Evolutionary conservation across 2,797 vertebrate genomes (phyloP).

Genomic region (Crotalus adamanteus): DNA sequence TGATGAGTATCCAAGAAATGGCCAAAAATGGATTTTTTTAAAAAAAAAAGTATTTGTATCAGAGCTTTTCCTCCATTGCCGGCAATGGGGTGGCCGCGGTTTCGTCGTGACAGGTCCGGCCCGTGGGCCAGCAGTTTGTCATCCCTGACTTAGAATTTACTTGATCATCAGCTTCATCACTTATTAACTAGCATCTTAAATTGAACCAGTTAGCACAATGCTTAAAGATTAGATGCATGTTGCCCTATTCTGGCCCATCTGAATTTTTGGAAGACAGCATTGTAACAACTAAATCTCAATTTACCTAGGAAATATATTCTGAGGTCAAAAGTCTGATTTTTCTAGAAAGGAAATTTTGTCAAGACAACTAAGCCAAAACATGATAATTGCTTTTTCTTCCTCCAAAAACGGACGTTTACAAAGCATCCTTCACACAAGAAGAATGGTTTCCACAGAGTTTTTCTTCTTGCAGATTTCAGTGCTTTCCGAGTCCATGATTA

Average conservation of each 20-base stretch:
- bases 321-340: neutral
- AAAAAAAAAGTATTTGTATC: too few relatives aligned
- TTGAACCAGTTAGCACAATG: too few relatives aligned
- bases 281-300: neutral
- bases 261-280: neutral
- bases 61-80: too few relatives aligned
- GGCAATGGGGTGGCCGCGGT: too few relatives aligned
- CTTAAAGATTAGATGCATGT: neutral
- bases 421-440: neutral
- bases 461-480: neutral
- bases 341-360: neutral
- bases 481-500: constrained; percentile 14
- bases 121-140: too few relatives aligned
- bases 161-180: neutral
- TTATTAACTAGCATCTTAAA: neutral
- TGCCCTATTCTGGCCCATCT: neutral
- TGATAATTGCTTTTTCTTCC: neutral
- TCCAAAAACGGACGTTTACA: neutral
- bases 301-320: neutral
- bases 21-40: neutral
- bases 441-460: neutral
- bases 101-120: too few relatives aligned
- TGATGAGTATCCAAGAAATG: neutral
- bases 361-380: neutral
- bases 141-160: neutral